These are phyloP conservation scores for Scopus umbretta DNA, from an alignment of 2,113 vertebrate genomes.

Conservation along the genomic window DNA sequence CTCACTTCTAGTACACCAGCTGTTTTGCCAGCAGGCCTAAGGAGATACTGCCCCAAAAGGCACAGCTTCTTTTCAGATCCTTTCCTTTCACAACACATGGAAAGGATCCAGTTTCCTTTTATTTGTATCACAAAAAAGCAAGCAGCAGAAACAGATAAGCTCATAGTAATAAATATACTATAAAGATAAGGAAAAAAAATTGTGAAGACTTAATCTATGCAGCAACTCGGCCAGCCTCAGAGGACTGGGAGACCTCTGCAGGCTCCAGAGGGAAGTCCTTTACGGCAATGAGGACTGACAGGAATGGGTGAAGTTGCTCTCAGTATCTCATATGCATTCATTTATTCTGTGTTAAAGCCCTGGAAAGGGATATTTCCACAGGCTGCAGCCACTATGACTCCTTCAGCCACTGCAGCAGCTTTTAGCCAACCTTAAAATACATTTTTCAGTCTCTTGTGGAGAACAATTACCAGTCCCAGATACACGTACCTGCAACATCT, in stretches of 20 bases:
- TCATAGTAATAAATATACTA: not conserved
- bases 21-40: not conserved
- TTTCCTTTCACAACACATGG: not conserved
- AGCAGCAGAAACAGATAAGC: slow-evolving; percentile 1
- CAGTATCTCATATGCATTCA: not conserved
- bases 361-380: not conserved
- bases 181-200: not conserved
- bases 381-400: not conserved
- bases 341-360: not conserved
- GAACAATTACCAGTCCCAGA: not conserved
- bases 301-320: not conserved
- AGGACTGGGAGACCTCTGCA: slow-evolving; percentile 47
- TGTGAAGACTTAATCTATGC: not conserved
- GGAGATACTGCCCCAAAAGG: not conserved
- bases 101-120: not conserved
- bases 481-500: not conserved
- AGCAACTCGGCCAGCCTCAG: not conserved
- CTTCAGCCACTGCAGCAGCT: not conserved
- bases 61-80: not conserved
- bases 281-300: not conserved
- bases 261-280: slow-evolving; percentile 21
- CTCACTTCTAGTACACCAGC: not conserved
- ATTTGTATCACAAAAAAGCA: not conserved
- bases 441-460: not conserved
- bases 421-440: not conserved